Evolutionary conservation across 2,113 vertebrate genomes (phyloP).

Genomic region (Dasyornis broadbenti): DNA sequence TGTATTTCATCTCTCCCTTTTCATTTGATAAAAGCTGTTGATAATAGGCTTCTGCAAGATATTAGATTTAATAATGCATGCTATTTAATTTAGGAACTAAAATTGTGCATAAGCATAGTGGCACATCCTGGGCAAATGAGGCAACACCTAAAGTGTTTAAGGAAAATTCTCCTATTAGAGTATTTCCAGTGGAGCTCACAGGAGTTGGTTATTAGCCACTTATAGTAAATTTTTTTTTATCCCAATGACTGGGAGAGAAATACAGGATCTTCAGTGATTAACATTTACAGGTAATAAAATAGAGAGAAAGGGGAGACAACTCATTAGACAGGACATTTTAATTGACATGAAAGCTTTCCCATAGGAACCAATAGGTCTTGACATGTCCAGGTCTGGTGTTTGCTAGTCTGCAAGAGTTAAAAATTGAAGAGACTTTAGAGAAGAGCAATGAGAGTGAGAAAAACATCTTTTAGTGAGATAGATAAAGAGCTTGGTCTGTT

Average conservation of each 20-base stretch:
- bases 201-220: neutral
- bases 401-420: neutral
- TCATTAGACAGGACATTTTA: neutral
- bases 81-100: slow-evolving; percentile 26
- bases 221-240: neutral
- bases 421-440: neutral
- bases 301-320: neutral
- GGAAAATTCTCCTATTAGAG: neutral
- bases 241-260: neutral
- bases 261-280: neutral
- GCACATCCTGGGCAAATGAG: neutral
- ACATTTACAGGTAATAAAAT: neutral
- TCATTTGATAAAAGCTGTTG: slow-evolving; percentile 26
- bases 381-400: neutral
- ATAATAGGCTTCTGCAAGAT: slow-evolving; percentile 1
- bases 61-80: slow-evolving; percentile 48
- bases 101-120: neutral
- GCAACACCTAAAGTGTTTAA: neutral
- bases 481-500: neutral
- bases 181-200: neutral
- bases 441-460: neutral
- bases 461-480: neutral
- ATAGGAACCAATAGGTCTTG: neutral
- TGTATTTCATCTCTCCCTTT: slow-evolving; percentile 1
- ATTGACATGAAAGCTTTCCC: neutral